Percentiles rank a stretch among this genome's conserved stretches.
phyloP scores from a whole-genome alignment of 2,797 vertebrate species.

The Liparis tanakae region DNA sequence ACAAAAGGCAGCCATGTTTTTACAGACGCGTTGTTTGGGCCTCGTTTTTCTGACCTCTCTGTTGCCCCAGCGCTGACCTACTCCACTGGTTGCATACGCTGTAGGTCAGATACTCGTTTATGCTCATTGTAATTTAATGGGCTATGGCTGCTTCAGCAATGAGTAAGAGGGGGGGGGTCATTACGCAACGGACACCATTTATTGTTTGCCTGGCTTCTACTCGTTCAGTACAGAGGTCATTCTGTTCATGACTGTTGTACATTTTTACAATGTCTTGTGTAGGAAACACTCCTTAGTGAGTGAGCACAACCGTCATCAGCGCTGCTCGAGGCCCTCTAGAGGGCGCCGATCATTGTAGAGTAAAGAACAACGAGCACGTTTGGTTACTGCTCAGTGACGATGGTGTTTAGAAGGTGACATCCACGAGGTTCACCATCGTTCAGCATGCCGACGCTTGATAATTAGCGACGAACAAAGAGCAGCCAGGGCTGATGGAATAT shows the following conservation, averaged over 20 bases:
- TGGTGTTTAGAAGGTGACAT: not conserved
- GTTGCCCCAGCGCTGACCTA: conserved; percentile 39
- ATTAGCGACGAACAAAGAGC: not conserved
- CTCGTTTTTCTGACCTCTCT: conserved; percentile 64
- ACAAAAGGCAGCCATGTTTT: conserved; percentile 77
- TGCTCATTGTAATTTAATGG: conserved; percentile 36
- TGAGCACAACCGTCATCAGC: conserved; percentile 17
- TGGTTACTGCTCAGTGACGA: not conserved
- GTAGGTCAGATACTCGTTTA: conserved; percentile 34
- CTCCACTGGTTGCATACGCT: conserved; percentile 24
- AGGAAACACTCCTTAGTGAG: conserved; percentile 31
- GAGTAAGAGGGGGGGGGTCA: conserved; percentile 30
- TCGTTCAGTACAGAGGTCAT: conserved; percentile 58
- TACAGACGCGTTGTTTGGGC: conserved; percentile 56
- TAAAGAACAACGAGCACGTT: not conserved
- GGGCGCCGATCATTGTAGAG: not conserved
- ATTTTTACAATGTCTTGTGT: conserved; percentile 24
- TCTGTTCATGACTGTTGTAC: conserved; percentile 53
- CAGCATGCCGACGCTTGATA: not conserved
- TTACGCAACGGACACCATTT: conserved; percentile 48
- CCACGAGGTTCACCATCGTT: not conserved
- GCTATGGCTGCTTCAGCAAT: conserved; percentile 31
- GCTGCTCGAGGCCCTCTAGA: not conserved
- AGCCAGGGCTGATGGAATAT: not conserved
- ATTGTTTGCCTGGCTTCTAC: conserved; percentile 43